Base-by-base conservation (phyloP, 2,888 invertebrate species). In the Drosophila nr. perissopoda region DNA sequence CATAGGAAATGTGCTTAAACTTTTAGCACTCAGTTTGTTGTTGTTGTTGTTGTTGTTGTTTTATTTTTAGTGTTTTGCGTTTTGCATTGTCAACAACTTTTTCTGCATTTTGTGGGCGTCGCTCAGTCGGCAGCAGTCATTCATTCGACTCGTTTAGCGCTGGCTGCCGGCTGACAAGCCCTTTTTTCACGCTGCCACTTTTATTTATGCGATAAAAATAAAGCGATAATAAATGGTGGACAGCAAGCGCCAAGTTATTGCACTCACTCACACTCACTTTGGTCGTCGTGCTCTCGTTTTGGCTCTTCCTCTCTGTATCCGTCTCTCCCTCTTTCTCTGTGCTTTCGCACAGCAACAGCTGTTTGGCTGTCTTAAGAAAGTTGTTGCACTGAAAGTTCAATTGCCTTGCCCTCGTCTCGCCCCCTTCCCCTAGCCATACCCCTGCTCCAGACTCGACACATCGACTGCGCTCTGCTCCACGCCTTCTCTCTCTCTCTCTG, bases 161-260 rank as follows among this genome's bases (percentile, higher is more conserved):
- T 25, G 25, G 46, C 46, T 36, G 31, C 49, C 42, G 42, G 66
- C 69, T 77, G 85, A 90, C 85, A 90, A 90, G 90, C 90, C 85
- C 85, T 88, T 86, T 85, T 88, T 90, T 79, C 74, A 66, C 74
- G 72, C 73, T 59, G 34, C 64, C 61, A 86, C 79, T 89, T 83
- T 83, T 89, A 87, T 89, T 90, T 83, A 83, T 90, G 88, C 89
- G 89, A 86, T 89, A 90, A 87, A 86, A 86, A 87, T 87, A 89
- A 90, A 79, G 72, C 84, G 88, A 87, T 89, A 90, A 86, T 88
- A 84, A 88, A 84, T 82, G 88, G 74, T 71, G 88, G 85, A 72
- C 81, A 73, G 68, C 83, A 81, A 78, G 81, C 88, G 76, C 58
- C 75, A 77, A 88, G 83, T 88, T 90, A 89, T 88, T 85, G 90